Evolutionary conservation across 2,797 vertebrate genomes (phyloP).

Genomic region (Taenioides sp.): DNA sequence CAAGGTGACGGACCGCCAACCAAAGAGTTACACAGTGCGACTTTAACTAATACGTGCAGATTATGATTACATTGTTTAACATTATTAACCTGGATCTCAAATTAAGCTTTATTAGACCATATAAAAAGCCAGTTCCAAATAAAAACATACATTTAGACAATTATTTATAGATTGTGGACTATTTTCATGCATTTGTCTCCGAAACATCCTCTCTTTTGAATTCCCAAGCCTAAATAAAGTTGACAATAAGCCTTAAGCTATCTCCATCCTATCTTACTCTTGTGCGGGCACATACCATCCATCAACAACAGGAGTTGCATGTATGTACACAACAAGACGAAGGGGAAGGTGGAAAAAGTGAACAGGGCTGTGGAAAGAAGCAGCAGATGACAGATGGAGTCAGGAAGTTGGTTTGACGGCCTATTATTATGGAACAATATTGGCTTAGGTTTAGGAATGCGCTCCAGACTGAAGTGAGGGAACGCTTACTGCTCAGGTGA

Average conservation of each 20-base stretch:
- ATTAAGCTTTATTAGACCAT: background rate
- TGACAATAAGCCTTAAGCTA: background rate
- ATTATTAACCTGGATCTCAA: background rate
- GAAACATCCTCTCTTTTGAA: background rate
- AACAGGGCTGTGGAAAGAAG: slow-evolving; percentile 33
- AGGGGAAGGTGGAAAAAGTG: slow-evolving; percentile 6
- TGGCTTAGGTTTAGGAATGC: slow-evolving; percentile 16
- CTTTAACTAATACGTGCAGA: no score
- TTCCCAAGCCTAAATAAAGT: background rate
- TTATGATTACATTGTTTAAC: background rate
- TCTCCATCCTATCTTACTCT: background rate
- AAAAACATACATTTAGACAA: background rate
- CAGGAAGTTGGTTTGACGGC: slow-evolving; percentile 41
- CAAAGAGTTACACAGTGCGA: no score
- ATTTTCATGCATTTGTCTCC: background rate
- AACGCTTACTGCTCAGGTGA: slow-evolving; percentile 37
- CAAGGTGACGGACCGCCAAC: no score
- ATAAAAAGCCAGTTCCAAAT: background rate
- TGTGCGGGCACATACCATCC: background rate
- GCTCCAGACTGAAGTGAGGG: slow-evolving; percentile 13
- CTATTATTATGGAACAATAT: slow-evolving; percentile 48
- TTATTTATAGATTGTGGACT: background rate
- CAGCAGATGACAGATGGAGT: slow-evolving; percentile 31
- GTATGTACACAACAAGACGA: background rate
- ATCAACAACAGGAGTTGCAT: background rate